These are phyloP conservation scores for Lasioglossum oenotherae DNA, from an alignment of 2,888 invertebrate species.

Conservation along the genomic window DNA sequence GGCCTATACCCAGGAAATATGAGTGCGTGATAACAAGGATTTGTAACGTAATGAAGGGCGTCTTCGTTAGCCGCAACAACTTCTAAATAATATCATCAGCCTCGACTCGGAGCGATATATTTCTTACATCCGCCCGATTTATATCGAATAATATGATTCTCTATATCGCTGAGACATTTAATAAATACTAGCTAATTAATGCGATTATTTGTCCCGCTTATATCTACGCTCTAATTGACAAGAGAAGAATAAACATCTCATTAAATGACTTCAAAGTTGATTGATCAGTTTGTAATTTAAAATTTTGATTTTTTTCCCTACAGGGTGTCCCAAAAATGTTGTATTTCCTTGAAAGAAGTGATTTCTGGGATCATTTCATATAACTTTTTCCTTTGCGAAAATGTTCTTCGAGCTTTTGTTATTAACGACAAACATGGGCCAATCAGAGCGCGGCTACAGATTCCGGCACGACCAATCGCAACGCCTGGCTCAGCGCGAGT, in stretches of 20 bases:
- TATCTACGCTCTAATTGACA: background rate
- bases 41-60: background rate
- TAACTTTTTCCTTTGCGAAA: too few relatives aligned
- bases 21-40: slow-evolving; percentile 8
- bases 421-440: too few relatives aligned
- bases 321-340: too few relatives aligned
- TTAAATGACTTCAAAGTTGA: background rate
- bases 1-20: slow-evolving; percentile 30
- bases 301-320: background rate
- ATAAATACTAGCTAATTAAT: background rate
- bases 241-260: background rate
- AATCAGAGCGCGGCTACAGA: too few relatives aligned
- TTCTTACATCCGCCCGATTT: background rate
- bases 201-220: background rate
- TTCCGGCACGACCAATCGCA: too few relatives aligned
- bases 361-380: too few relatives aligned
- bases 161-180: background rate
- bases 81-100: background rate
- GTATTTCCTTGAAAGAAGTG: too few relatives aligned
- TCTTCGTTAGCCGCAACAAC: background rate
- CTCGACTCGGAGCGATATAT: background rate
- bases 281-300: background rate
- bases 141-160: background rate
- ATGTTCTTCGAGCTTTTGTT: too few relatives aligned
- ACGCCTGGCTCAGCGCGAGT: too few relatives aligned